phyloP scores from a whole-genome alignment of 2,113 vertebrate species.

The Bubo blakistoni region DNA sequence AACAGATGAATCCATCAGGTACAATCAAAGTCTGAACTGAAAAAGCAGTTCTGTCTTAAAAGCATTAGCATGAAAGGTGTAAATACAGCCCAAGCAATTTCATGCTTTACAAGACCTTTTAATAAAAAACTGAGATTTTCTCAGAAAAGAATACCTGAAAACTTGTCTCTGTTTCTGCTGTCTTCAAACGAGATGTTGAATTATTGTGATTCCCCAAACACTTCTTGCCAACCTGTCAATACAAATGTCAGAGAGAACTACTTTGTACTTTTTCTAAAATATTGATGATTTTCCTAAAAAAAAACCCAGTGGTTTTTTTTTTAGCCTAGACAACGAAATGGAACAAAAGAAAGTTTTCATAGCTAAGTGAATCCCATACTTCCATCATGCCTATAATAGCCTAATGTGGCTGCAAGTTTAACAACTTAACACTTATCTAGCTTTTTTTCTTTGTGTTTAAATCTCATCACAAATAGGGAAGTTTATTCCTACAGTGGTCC shows the following conservation, averaged over 20 bases:
- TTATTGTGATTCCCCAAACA: conserved; percentile 60
- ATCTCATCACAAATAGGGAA: neutral
- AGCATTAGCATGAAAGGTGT: fast-evolving
- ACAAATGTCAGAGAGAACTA: neutral
- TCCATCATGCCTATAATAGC: neutral
- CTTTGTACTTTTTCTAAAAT: neutral
- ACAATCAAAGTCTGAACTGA: neutral
- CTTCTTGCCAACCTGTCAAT: conserved; percentile 54
- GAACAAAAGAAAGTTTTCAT: neutral
- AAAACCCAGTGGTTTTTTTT: neutral
- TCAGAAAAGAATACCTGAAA: conserved; percentile 64
- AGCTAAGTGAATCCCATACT: neutral
- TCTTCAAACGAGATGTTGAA: conserved; percentile 3
- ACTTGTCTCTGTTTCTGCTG: conserved; percentile 16
- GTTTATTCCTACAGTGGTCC: neutral
- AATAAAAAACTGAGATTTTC: neutral
- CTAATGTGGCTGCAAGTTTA: neutral
- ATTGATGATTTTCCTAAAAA: fast-evolving
- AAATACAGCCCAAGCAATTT: neutral
- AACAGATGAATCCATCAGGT: neutral
- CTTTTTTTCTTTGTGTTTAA: neutral
- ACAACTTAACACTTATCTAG: neutral
- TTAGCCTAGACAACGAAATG: neutral
- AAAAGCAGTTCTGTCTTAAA: neutral
- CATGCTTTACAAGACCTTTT: neutral